These are phyloP conservation scores for Brachionus koreanus DNA, from an alignment of 1,140 invertebrate genomes.

Conservation along the genomic window DNA sequence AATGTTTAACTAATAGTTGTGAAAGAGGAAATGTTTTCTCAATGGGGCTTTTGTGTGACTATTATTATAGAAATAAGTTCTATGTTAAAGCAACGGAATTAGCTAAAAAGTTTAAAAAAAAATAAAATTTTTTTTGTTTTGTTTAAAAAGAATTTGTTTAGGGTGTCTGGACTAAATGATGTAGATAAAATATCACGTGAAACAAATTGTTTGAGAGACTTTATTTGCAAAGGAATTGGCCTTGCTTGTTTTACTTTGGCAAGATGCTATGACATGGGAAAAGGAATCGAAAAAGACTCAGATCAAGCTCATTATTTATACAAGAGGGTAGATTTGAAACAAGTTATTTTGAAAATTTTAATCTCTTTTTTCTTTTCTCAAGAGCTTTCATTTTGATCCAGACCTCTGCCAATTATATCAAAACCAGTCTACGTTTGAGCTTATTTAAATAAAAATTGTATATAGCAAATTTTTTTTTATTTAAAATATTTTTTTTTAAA, in stretches of 20 bases:
- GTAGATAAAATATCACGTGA: conserved; percentile 51
- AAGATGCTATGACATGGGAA: conserved; percentile 52
- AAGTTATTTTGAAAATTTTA: background rate
- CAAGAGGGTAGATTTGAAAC: conserved; percentile 51
- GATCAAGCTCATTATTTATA: conserved; percentile 52
- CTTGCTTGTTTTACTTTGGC: conserved; percentile 57
- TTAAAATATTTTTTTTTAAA: background rate
- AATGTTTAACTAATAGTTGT: conserved; percentile 55
- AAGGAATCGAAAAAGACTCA: conserved; percentile 50
- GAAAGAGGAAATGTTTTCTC: conserved; percentile 59
- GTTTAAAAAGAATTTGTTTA: conserved; percentile 40
- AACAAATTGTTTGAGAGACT: conserved; percentile 53
- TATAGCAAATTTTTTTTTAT: background rate
- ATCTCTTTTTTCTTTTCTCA: conserved; percentile 47
- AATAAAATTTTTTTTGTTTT: conserved; percentile 17
- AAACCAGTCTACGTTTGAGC: conserved; percentile 53
- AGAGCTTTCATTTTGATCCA: conserved; percentile 54
- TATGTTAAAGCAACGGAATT: conserved; percentile 57
- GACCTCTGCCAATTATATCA: conserved; percentile 53
- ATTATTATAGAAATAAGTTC: conserved; percentile 56
- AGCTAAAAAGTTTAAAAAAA: conserved; percentile 54
- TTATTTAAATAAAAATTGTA: conserved; percentile 47
- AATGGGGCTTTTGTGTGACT: conserved; percentile 54
- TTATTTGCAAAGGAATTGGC: conserved; percentile 55
- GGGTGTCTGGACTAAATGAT: conserved; percentile 51